Evolutionary conservation across 2,888 invertebrate genomes (phyloP).

Genomic region (Hoplodrina blanda): DNA sequence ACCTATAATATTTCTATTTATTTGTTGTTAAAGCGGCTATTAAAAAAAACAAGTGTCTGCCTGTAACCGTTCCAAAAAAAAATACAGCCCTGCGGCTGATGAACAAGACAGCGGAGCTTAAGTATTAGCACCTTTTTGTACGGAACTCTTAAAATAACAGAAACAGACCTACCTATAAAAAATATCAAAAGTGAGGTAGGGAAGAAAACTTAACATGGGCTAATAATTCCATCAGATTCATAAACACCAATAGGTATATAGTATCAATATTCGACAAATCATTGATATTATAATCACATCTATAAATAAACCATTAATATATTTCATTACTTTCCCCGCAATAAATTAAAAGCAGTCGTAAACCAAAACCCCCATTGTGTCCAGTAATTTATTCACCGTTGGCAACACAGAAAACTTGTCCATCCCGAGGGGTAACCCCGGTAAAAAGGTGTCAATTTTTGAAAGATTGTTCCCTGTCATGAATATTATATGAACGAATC

Average conservation of each 20-base stretch:
- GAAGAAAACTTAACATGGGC: background rate
- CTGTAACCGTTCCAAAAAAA: no score
- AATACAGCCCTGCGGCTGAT: no score
- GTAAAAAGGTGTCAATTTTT: conserved; percentile 90
- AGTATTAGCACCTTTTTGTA: no score
- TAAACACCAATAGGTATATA: conserved; percentile 3
- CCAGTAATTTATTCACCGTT: conserved; percentile 88
- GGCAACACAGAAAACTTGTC: conserved; percentile 88
- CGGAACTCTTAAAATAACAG: no score
- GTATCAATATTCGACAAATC: conserved; percentile 6
- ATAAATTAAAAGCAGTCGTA: conserved; percentile 78
- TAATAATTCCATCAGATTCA: background rate
- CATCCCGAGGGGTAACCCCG: conserved; percentile 77
- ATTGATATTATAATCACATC: conserved; percentile 51
- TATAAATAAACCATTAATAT: conserved; percentile 57
- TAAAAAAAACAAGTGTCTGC: no score
- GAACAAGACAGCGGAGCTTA: no score
- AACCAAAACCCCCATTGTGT: conserved; percentile 77
- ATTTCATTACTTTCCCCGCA: conserved; percentile 67
- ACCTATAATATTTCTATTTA: no score
- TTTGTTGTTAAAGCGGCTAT: no score
- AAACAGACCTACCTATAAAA: no score
- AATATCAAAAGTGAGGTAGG: no score
- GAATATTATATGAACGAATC: conserved; percentile 90
- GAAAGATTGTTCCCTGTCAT: conserved; percentile 90